Conservation (phyloP, 1,140 invertebrate genomes). For the Halesus radiatus region DNA sequence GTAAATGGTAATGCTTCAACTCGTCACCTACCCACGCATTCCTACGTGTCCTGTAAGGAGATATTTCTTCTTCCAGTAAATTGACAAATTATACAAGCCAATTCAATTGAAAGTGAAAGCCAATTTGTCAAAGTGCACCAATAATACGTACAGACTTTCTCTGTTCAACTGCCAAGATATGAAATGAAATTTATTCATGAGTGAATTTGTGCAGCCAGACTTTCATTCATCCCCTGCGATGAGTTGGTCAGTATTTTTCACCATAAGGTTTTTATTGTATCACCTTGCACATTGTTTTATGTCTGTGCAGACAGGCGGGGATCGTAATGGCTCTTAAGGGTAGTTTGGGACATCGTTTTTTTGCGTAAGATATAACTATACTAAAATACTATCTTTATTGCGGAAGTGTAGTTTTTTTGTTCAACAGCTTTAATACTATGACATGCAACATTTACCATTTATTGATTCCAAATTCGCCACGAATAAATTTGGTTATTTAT, state of each 20-base stretch:
- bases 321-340: constrained; percentile 6
- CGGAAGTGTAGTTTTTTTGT: background rate
- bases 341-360: constrained; percentile 37
- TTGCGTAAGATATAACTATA: constrained; percentile 28
- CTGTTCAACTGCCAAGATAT: constrained; percentile 4
- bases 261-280: constrained; percentile 51
- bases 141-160: background rate
- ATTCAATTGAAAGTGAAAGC: background rate
- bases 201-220: constrained; percentile 24
- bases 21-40: too few species aligned
- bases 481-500: too few species aligned
- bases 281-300: constrained; percentile 42
- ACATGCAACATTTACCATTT: too few species aligned
- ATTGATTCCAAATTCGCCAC: too few species aligned
- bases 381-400: constrained; percentile 4
- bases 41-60: too few species aligned
- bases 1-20: too few species aligned
- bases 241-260: constrained; percentile 49
- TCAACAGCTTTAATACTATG: too few species aligned
- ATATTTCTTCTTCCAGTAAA: too few species aligned
- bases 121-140: background rate
- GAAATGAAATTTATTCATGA: constrained; percentile 41
- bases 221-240: constrained; percentile 42
- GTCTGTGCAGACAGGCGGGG: constrained; percentile 26
- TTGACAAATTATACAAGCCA: too few species aligned